Conservation (phyloP, 2,797 vertebrate genomes). For the Molothrus ater region DNA sequence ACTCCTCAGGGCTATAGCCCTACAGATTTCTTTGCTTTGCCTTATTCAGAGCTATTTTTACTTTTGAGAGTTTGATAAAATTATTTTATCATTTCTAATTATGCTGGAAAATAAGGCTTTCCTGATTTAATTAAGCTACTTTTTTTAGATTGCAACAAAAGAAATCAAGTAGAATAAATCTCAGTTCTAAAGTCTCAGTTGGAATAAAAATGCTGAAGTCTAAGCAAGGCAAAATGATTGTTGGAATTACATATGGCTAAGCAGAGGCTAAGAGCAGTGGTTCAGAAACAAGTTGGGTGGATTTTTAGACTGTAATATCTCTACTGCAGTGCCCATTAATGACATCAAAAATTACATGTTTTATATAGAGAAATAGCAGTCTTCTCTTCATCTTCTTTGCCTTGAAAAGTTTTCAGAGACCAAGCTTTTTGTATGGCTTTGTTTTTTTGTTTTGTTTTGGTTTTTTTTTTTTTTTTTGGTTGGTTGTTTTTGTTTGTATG, state of each 20-base stretch:
- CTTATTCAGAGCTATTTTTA: not conserved
- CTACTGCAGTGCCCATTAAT: not conserved
- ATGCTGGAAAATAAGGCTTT: not conserved
- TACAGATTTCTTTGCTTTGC: not conserved
- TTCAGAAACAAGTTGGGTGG: not conserved
- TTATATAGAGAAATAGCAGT: not conserved
- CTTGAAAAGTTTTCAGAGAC: not conserved
- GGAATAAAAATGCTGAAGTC: not conserved
- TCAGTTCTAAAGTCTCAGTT: not conserved
- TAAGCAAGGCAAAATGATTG: not conserved
- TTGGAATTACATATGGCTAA: not conserved
- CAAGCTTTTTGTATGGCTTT: not conserved
- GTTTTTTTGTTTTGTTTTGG: too few species aligned
- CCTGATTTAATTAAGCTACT: not conserved
- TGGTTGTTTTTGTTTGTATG: not conserved
- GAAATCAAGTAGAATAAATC: not conserved
- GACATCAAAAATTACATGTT: not conserved
- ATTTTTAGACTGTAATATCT: not conserved
- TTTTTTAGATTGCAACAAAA: not conserved
- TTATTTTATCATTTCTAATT: not conserved
- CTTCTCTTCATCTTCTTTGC: not conserved
- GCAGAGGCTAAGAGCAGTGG: not conserved
- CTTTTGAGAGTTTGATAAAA: not conserved
- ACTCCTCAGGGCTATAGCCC: not conserved
- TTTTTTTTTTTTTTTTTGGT: not conserved